Evolutionary conservation across 2,888 invertebrate species (phyloP).

Genomic region (Cancer borealis): DNA sequence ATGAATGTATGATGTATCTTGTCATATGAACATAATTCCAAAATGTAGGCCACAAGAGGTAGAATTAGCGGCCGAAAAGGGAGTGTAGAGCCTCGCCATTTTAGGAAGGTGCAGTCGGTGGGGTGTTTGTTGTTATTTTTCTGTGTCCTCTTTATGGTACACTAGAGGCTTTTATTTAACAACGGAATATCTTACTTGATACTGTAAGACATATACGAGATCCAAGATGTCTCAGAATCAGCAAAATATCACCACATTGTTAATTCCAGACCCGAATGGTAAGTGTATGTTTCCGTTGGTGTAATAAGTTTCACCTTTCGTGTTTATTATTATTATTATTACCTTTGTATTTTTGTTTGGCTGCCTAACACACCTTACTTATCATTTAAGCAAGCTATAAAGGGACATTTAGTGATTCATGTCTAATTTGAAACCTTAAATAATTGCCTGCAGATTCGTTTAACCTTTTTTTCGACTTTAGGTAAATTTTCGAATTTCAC

Average conservation of each 20-base stretch:
- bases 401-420: too few relatives aligned
- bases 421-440: not conserved
- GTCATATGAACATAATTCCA: constrained; percentile 21
- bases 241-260: constrained; percentile 76
- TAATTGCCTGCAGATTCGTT: too few relatives aligned
- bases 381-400: not conserved
- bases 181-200: not conserved
- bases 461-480: too few relatives aligned
- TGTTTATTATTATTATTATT: not conserved
- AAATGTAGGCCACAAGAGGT: constrained; percentile 62
- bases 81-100: constrained; percentile 72
- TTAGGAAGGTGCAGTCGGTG: constrained; percentile 68
- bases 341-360: not conserved
- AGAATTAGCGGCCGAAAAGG: constrained; percentile 61
- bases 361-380: not conserved
- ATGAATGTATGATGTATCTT: constrained; percentile 58
- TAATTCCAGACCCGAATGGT: constrained; percentile 77
- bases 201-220: constrained; percentile 26
- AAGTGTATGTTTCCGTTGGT: constrained; percentile 49
- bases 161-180: constrained; percentile 31
- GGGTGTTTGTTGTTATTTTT: constrained; percentile 65
- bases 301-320: not conserved
- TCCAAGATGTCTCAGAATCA: constrained; percentile 71
- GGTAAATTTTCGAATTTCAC: too few relatives aligned
- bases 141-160: constrained; percentile 51